Evolutionary conservation across 2,888 invertebrate genomes (phyloP), one percentile per base, ranked within the genome.

Genomic region (Platerodrilus igneus): DNA sequence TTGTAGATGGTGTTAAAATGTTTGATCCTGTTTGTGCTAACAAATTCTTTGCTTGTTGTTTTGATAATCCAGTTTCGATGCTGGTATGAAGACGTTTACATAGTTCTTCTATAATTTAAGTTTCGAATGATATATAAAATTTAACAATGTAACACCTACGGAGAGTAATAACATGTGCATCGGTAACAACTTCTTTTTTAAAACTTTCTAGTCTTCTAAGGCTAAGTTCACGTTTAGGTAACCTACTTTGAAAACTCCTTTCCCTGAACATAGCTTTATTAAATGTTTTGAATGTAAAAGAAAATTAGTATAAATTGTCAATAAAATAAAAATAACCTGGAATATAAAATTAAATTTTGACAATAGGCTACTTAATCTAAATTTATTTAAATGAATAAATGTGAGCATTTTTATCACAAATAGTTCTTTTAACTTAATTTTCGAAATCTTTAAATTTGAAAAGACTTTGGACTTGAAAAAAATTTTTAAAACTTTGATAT

Each of bases 1-100:
- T 76, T 36, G 78, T 74, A 0, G 86, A 80, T 2, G 87, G 88
- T 0, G 86, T 82, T 15, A 89, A 67, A 3, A 78, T 74, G 58
- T 89, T 89, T 1, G 76, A 78, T 3, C 86, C 86, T 46, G 83
- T 75, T 51, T 75, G 75, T 7, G 68, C 62, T 0, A 81, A 62
- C 5, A 78, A 64, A 27, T 73, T 68, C 2, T 70, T 68, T 0
- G 83, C 88, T 51, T 72, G 71, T 2, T 64, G 65, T 20, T 67
- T 66, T 0, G 78, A 76, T 47, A 88, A 62, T n/a, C 88, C 89
- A 36, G 45, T 63, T 40, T 63, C 62, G 6, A 58, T 51, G 41
- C 67, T 61, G 6, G 70, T 69, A 37, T 63, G 52, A 18, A 68
- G 57, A 47, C 66, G 60, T 43, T 57, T 52, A 38, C 62, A 66